Conservation (phyloP, 2,113 vertebrate genomes). For the Neogobius melanostomus region DNA sequence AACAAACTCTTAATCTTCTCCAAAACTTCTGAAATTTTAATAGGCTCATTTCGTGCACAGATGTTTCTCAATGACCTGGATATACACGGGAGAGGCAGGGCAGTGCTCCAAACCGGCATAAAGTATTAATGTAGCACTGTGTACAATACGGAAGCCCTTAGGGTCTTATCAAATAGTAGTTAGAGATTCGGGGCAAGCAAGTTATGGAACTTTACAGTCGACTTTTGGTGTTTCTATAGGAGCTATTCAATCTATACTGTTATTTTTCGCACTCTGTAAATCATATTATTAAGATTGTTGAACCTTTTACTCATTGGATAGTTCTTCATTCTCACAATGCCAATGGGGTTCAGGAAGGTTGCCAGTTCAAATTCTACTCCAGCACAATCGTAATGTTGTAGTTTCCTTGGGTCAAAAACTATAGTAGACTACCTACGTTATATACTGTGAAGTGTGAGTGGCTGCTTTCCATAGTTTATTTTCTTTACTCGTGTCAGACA, state of each 20-base stretch:
- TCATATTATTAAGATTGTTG: too few species aligned
- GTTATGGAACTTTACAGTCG: neutral
- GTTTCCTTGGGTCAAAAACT: neutral
- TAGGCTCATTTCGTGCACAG: slow-evolving; percentile 47
- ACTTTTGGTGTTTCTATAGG: neutral
- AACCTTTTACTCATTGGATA: too few species aligned
- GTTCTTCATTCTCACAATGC: too few species aligned
- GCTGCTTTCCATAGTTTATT: neutral
- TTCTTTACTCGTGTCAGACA: neutral
- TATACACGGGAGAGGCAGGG: slow-evolving; percentile 4
- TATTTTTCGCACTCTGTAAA: too few species aligned
- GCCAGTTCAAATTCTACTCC: neutral
- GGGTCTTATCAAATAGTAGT: neutral
- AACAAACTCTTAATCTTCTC: slow-evolving; percentile 61
- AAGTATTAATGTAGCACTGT: slow-evolving; percentile 11
- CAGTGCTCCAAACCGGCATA: slow-evolving; percentile 16
- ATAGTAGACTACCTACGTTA: too few species aligned
- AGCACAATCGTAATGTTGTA: neutral
- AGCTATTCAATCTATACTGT: too few species aligned
- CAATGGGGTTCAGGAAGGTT: neutral
- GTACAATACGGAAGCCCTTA: neutral
- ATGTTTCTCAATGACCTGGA: slow-evolving; percentile 45
- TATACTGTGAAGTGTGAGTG: too few species aligned
- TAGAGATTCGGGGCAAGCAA: neutral
- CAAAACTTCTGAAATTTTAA: slow-evolving; percentile 53